phyloP scores from a whole-genome alignment of 2,113 vertebrate species.

The rat (Rattus norvegicus) region GRCr8 NC_086027.1:108135501-108136000 shows the following conservation, averaged over 20 bases:
- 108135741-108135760: conserved; percentile 80
- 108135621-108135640: conserved; percentile 31
- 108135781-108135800: conserved; percentile 87
- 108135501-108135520: conserved; percentile 20
- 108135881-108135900: conserved; percentile 88
- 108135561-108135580: conserved; percentile 42
- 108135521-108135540: conserved; percentile 9
- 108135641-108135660: conserved; percentile 58
- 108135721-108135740: conserved; percentile 79
- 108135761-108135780: conserved; percentile 88
- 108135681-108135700: conserved; percentile 72
- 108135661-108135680: conserved; percentile 57
- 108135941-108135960: conserved; percentile 85
- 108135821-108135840: conserved; percentile 79
- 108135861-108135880: conserved; percentile 87
- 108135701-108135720: conserved; percentile 90
- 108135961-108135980: conserved; percentile 82
- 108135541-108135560: conserved; percentile 58
- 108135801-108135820: conserved; percentile 82
- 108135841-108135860: conserved; percentile 38
- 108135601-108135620: conserved; percentile 46
- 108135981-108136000: conserved; percentile 84
- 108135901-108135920: conserved; percentile 86
- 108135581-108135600: conserved; percentile 50
- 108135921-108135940: conserved; percentile 88